phyloP scores from a whole-genome alignment of 1,140 invertebrate genomes.

The Diachasmimorpha longicaudata region DNA sequence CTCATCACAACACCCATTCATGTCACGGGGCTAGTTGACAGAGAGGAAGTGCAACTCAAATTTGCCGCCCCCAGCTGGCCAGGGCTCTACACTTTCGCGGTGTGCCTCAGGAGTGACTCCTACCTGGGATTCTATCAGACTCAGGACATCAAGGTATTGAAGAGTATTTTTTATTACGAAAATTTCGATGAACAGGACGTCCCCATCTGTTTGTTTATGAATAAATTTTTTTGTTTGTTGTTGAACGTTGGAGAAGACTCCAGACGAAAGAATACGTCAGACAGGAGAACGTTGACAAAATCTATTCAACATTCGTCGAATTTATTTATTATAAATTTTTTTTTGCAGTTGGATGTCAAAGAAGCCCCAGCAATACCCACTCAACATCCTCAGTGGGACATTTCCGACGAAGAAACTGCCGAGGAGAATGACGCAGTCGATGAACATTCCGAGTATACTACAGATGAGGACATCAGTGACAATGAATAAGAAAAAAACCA shows the following conservation, averaged over 20 bases:
- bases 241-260: conserved; percentile 95
- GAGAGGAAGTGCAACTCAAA: conserved; percentile 85
- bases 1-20: conserved; percentile 91
- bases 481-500: conserved; percentile 54
- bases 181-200: too few species aligned
- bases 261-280: too few species aligned
- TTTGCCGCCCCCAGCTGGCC: conserved; percentile 95
- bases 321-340: too few species aligned
- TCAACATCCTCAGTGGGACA: conserved; percentile 96
- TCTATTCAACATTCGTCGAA: too few species aligned
- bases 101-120: conserved; percentile 89
- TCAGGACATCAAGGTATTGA: conserved; percentile 82
- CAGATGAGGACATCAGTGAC: conserved; percentile 73
- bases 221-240: conserved; percentile 47
- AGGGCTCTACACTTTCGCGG: conserved; percentile 91
- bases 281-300: too few species aligned
- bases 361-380: conserved; percentile 88
- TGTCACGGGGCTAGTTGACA: conserved; percentile 81
- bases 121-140: conserved; percentile 92
- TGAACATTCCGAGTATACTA: conserved; percentile 75
- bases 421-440: conserved; percentile 73
- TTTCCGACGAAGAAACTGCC: conserved; percentile 91
- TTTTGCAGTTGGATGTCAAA: conserved; percentile 86
- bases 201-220: too few species aligned
- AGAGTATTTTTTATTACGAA: too few species aligned